A percentile compares a stretch with the other conserved stretches of the same genome.
These are phyloP conservation scores for Lepus americanus DNA, from an alignment of 2,113 vertebrate genomes.

Conservation along the genomic window DNA sequence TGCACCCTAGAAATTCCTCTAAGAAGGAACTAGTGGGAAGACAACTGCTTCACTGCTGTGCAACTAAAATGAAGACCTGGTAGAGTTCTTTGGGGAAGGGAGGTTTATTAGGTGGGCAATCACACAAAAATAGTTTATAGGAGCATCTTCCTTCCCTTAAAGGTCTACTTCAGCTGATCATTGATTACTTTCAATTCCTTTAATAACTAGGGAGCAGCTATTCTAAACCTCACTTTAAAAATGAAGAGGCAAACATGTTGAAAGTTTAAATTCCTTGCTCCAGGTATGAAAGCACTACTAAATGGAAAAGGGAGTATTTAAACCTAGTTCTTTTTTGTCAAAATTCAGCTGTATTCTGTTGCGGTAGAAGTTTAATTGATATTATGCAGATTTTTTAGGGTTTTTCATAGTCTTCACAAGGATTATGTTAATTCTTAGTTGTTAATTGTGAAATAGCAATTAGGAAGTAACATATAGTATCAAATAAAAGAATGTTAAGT, in stretches of 20 bases:
- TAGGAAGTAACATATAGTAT: conserved; percentile 46
- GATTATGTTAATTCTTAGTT: conserved; percentile 13
- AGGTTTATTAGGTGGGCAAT: not conserved
- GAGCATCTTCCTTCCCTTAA: conserved; percentile 29
- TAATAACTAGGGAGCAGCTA: not conserved
- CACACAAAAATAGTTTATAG: not conserved
- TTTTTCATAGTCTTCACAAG: not conserved
- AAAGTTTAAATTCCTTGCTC: conserved; percentile 12
- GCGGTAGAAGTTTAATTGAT: not conserved
- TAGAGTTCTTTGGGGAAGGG: not conserved
- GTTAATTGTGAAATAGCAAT: conserved; percentile 14
- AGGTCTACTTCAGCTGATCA: not conserved
- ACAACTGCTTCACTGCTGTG: not conserved
- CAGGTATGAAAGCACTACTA: conserved; percentile 24
- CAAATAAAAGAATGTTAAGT: not conserved
- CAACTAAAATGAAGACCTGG: not conserved
- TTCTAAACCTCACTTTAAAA: conserved; percentile 22
- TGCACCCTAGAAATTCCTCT: not conserved
- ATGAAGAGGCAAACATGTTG: conserved; percentile 25
- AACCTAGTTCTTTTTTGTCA: not conserved
- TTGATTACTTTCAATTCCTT: conserved; percentile 8
- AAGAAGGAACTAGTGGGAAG: not conserved
- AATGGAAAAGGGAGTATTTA: not conserved
- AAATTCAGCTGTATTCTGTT: not conserved
- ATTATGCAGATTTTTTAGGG: not conserved